Percentiles rank a stretch among this genome's conserved stretches.
Evolutionary conservation across 2,888 invertebrate genomes (phyloP).

Genomic region (Platynereis dumerilii): DNA sequence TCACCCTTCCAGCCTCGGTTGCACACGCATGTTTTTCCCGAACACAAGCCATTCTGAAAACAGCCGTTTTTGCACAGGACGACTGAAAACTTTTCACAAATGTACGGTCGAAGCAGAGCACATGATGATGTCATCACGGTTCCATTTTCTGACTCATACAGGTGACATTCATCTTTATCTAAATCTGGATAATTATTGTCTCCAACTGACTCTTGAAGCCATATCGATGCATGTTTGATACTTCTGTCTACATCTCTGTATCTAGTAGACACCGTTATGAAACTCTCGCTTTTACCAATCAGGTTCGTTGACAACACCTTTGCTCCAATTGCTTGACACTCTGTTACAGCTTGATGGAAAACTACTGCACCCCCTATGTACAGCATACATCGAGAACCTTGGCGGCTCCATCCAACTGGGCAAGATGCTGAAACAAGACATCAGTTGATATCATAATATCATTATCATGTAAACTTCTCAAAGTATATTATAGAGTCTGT

Average conservation of each 20-base stretch:
- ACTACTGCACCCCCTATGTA: conserved; percentile 7
- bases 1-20: conserved; percentile 4
- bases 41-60: conserved; percentile 8
- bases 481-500: too few species aligned
- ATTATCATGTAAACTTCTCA: too few species aligned
- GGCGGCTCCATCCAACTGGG: conserved; percentile 5
- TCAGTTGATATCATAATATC: too few species aligned
- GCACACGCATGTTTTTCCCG: conserved; percentile 1
- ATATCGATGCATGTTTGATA: neutral
- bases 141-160: neutral
- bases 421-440: conserved; percentile 1
- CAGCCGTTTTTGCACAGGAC: conserved; percentile 4
- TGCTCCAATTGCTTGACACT: neutral
- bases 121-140: neutral
- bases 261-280: neutral
- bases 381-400: neutral
- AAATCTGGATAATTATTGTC: neutral
- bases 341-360: neutral
- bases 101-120: neutral
- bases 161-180: neutral
- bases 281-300: neutral
- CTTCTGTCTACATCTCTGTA: conserved; percentile 11
- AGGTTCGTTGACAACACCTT: neutral
- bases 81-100: conserved; percentile 5
- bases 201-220: neutral